Evolutionary conservation across 2,113 vertebrate species (phyloP).

Genomic region (Morone chrysops): DNA sequence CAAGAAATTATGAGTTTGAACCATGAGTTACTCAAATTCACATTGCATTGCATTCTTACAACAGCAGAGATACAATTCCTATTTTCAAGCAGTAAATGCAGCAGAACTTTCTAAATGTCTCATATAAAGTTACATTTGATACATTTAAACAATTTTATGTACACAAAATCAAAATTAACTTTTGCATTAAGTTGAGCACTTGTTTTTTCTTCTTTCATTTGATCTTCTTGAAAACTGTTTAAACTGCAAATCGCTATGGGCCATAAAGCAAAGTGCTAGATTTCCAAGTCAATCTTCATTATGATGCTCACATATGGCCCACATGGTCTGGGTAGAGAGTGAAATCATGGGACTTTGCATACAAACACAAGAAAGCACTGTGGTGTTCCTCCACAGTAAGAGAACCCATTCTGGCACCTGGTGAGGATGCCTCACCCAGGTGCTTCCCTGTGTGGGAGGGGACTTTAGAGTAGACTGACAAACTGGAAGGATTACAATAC

Average conservation of each 20-base stretch:
- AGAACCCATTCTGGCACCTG: background rate
- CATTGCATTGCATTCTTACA: background rate
- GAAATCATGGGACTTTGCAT: background rate
- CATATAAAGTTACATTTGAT: too few species aligned
- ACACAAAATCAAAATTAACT: too few species aligned
- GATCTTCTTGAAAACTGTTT: background rate
- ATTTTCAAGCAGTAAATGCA: too few species aligned
- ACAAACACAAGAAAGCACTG: background rate
- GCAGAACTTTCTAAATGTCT: too few species aligned
- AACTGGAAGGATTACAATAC: background rate
- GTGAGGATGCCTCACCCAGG: conserved; percentile 18
- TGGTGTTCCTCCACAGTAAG: background rate
- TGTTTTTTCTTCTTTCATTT: background rate
- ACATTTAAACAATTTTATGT: too few species aligned
- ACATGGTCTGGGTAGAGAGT: background rate
- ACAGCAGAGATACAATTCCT: background rate
- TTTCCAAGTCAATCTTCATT: background rate
- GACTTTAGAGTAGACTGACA: background rate
- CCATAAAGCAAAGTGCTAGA: background rate
- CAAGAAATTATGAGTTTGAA: conserved; percentile 6
- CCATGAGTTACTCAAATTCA: conserved; percentile 14
- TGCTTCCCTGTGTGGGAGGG: background rate
- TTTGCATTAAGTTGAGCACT: too few species aligned
- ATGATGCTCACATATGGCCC: background rate
- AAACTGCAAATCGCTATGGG: background rate